Evolutionary conservation across 2,888 invertebrate species (phyloP), one percentile per base, ranked within the genome.

Genomic region (Clanis bilineata): DNA sequence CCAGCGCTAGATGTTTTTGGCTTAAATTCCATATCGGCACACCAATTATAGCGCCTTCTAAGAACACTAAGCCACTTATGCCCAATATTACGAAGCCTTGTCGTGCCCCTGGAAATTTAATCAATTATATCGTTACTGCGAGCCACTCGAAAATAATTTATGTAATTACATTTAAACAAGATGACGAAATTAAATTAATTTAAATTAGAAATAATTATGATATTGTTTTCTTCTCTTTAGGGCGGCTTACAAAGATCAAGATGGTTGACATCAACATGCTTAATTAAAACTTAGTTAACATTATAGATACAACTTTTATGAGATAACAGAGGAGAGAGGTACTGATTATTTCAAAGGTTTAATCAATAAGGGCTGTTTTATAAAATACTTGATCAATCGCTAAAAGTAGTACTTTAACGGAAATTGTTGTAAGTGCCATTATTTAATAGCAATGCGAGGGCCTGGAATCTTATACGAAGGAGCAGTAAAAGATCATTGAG

Each of bases 1-100:
- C 91, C n/a, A 90, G 18, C 0, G 84, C 89, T 7, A 91, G 72
- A 61, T 90, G 85, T 36, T 82, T 76, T 22, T 73, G 74, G 23
- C 76, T 72, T 43, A 91, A 73, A 62, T 86, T 85, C 74, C 80
- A 82, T 3, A 82, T 69, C 0, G 90, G 89, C 3, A 88, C 75
- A 0, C 74, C 75, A 1, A 86, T 69, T 5, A 91, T 62, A 0
- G 69, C 55, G 2, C 71, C 56, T 61, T 84, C 82, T 22, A 85
- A 62, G 0, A 65, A 62, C 1, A 76, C 61, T 9, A 88, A 60
- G 1, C 83, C 86, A 0, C 65, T 54, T 12, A 83, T 41, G 1
- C 87, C 87, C 6, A 83, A 23, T 5, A 65, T 32, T 3, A 70
- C 68, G 79, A 85, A 85, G 56, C 80, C 55, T 61, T 71, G 72